Evolutionary conservation across 2,797 vertebrate genomes (phyloP), one percentile per base, ranked within the genome.

Genomic region (Melanogrammus aeglefinus): DNA sequence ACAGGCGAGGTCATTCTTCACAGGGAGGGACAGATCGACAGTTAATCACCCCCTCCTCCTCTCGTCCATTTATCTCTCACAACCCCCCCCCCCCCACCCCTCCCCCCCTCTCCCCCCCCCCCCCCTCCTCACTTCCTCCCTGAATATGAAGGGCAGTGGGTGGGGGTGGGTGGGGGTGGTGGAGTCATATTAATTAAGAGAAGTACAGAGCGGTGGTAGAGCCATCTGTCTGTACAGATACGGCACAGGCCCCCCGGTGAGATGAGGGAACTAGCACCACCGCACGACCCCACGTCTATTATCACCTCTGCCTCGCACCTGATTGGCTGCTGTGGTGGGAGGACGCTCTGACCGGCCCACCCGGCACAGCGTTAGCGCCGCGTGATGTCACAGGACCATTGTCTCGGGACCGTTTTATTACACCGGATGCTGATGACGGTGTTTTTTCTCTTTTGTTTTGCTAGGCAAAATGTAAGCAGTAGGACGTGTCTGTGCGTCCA

Each of bases 1-100:
- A 81, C 80, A 84, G 82, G 79, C 76, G 79, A 85, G 82, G 86
- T 90, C 86, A 88, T 92, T 91, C 89, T 85, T 91, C 88, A 90
- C 82, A 78, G 24, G 85, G 85, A 82, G 69, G 69, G 69, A 71
- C 27, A 27, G 69, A 71, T 31, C 69, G 6, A 71, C 69, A 92
- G 93, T 95, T 96, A 95, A 95, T 96, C 95, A 96, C 93, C 85
- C 87, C 92, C 94, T 95, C 93, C 93, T 95, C 95, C 95, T 81
- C 86, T 88, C 83, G 18, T 35, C 38, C 16, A 9, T 18, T 38
- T 38, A 31, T 14, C 18, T 41, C 33, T n/a, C 72, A 5, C 72
- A 16, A 16, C 13, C 33, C 33, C 33, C 95, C 94, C 94, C 5
- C 75, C 4, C 41, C 85, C n/a, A n/a, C n/a, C n/a, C n/a, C n/a